Base-by-base conservation (phyloP, 2,797 vertebrate genomes). In the Austrolebias charrua region DNA sequence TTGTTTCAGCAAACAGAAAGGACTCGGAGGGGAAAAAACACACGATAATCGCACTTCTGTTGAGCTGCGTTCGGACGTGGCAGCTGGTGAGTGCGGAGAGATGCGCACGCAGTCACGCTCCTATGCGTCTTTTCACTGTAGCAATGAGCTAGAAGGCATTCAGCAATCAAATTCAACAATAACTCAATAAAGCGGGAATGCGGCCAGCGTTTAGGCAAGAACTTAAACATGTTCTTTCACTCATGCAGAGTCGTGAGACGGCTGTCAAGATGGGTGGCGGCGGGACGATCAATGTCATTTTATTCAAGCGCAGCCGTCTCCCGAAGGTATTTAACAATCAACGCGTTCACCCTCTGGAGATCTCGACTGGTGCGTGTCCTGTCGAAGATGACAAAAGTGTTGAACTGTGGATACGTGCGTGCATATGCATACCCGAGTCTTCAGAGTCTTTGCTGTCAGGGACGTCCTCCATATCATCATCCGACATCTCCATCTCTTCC, bases 401-500 rank as follows among this genome's bases (percentile, higher is more conserved):
- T 48, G 65, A 53, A 66, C 57, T 45, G 60, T 6, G 29, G 59
- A 43, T 51, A 42, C 4, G 35, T 11, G 19, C 53, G 46, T 67
- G 60, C 51, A 62, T 66, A 56, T 75, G 66, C 69, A 63, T 81
- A 90, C 90, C 88, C 47, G 84, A 86, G 71, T 88, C 95, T 60
- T 97, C 96, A 0, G 91, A 93, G 90, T 96, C 94, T 84, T 96
- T 98, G 88, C 90, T 92, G 79, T 96, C 94, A 2, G 89, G 84
- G 29, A 48, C 14, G 63, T 96, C 94, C 81, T 95, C 95, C 89
- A 95, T 96, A 88, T 98, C 96, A 18, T 98, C 96, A 16, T 98
- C 96, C 16, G 97, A 98, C 96, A 98, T 98, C 80, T 98, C 97
- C 97, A 98, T 98, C 85, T 97, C 96, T 64, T 98, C 96, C 87